A percentile compares a stretch with the other conserved stretches of the same genome.
Evolutionary conservation across 2,797 vertebrate genomes (phyloP).

Genomic region (Rhinichthys osculus): DNA sequence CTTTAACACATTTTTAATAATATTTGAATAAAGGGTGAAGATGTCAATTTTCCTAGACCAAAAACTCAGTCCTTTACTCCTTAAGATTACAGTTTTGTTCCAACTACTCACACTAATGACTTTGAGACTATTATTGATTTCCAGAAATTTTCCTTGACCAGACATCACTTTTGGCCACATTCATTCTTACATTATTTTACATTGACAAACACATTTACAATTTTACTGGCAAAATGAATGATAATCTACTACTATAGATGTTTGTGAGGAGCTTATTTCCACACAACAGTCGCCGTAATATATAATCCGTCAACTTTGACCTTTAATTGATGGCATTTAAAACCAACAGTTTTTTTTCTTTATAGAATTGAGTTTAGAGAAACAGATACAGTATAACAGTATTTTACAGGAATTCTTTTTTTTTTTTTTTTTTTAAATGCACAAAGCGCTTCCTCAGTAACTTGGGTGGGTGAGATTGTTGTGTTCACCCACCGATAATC

Average conservation of each 20-base stretch:
- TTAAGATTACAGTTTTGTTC: too few species aligned
- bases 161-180: not conserved
- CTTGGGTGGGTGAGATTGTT: slow-evolving; percentile 41
- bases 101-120: too few species aligned
- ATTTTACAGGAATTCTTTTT: not conserved
- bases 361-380: not conserved
- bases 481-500: slow-evolving; percentile 56
- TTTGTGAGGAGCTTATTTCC: not conserved
- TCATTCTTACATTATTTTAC: not conserved
- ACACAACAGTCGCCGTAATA: not conserved
- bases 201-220: not conserved
- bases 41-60: not conserved
- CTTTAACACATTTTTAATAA: not conserved
- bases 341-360: not conserved
- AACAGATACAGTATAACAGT: not conserved
- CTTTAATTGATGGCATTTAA: not conserved
- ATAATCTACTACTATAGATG: not conserved
- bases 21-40: not conserved
- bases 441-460: not conserved
- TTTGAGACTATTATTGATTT: too few species aligned
- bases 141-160: not conserved
- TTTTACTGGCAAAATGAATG: not conserved
- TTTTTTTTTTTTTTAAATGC: not conserved
- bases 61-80: too few species aligned
- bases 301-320: not conserved